Evolutionary conservation across 2,888 invertebrate genomes (phyloP).

Genomic region (Parnassius glacialis): DNA sequence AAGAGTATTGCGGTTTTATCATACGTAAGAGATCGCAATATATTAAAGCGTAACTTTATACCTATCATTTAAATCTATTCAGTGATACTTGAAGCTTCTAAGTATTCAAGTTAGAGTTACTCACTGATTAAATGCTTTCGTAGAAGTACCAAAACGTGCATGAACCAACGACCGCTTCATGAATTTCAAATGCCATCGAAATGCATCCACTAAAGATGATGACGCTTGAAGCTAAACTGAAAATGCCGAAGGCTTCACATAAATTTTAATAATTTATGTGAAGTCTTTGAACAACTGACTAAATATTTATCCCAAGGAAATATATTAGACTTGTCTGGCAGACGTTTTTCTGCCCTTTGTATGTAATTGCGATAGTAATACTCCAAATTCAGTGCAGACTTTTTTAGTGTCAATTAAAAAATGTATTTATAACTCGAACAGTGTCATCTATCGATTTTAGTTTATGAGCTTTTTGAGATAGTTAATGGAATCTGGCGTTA

Average conservation of each 20-base stretch:
- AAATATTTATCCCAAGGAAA: background rate
- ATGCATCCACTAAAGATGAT: constrained; percentile 40
- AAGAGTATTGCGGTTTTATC: too few species aligned
- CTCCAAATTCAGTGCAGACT: too few species aligned
- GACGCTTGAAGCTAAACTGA: constrained; percentile 36
- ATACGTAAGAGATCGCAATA: too few species aligned
- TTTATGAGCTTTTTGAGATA: too few species aligned
- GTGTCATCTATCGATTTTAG: too few species aligned
- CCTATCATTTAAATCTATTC: background rate
- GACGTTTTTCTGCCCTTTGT: too few species aligned
- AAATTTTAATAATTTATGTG: constrained; percentile 44
- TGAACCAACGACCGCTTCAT: constrained; percentile 36
- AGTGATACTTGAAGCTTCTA: constrained; percentile 20
- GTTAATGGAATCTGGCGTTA: too few species aligned
- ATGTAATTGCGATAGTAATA: too few species aligned
- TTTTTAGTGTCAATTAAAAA: too few species aligned
- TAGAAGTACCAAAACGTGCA: constrained; percentile 39
- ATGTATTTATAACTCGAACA: too few species aligned
- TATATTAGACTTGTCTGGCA: too few species aligned
- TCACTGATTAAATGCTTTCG: constrained; percentile 26
- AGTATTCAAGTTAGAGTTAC: constrained; percentile 17
- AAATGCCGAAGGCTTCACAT: constrained; percentile 36
- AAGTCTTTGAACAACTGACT: constrained; percentile 19
- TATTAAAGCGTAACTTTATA: too few species aligned
- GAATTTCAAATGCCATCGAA: constrained; percentile 45